These are phyloP conservation scores for Amphipoea lucens DNA, from an alignment of 2,888 invertebrate genomes.

Conservation along the genomic window DNA sequence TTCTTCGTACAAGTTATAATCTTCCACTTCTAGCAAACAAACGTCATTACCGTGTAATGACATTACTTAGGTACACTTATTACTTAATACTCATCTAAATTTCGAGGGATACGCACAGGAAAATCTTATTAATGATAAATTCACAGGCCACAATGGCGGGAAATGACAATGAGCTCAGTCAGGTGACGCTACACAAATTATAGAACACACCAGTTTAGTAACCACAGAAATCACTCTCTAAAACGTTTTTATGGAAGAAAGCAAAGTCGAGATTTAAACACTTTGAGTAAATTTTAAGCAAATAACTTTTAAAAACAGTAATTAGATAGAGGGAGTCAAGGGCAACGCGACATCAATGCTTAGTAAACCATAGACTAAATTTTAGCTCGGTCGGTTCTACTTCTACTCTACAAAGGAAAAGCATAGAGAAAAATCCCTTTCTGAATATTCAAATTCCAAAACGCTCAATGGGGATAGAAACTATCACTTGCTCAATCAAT, in stretches of 20 bases:
- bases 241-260: constrained; percentile 68
- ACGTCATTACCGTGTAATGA: constrained; percentile 90
- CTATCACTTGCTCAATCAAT: not conserved
- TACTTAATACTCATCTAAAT: constrained; percentile 81
- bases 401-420: constrained; percentile 3
- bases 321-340: constrained; percentile 85
- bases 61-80: constrained; percentile 84
- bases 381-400: not conserved
- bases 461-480: not conserved
- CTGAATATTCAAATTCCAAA: not conserved
- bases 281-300: constrained; percentile 70
- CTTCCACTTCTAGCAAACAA: constrained; percentile 89
- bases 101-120: constrained; percentile 66
- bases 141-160: constrained; percentile 90
- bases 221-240: constrained; percentile 71
- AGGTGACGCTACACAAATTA: constrained; percentile 89
- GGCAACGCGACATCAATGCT: constrained; percentile 87
- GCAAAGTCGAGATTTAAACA: constrained; percentile 60
- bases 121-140: constrained; percentile 75
- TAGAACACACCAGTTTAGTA: constrained; percentile 70
- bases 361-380: constrained; percentile 77
- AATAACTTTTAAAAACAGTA: constrained; percentile 83
- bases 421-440: constrained; percentile 36
- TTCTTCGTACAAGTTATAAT: constrained; percentile 90
- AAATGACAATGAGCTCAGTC: constrained; percentile 90